Evolutionary conservation across 2,113 vertebrate species (phyloP).

Genomic region (Trematocara marginatum): DNA sequence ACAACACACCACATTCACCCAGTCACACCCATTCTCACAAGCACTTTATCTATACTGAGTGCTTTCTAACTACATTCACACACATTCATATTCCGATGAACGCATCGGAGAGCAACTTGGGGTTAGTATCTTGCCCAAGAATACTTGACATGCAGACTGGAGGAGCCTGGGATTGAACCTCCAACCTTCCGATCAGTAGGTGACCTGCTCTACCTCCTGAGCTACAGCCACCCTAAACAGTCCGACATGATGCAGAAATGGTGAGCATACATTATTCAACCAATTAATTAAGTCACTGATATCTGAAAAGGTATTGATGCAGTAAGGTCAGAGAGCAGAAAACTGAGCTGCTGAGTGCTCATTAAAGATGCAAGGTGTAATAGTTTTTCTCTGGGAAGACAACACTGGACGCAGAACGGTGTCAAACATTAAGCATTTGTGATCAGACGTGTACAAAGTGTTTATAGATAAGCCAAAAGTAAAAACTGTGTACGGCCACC

Average conservation of each 20-base stretch:
- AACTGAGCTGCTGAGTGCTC: background rate
- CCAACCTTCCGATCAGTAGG: too few relatives aligned
- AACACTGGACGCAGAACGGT: background rate
- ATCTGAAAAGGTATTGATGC: background rate
- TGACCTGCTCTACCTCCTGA: too few relatives aligned
- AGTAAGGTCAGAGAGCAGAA: background rate
- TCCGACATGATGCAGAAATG: background rate
- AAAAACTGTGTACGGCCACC: accelerated
- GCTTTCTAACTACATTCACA: too few relatives aligned
- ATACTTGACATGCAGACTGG: too few relatives aligned
- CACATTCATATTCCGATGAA: too few relatives aligned
- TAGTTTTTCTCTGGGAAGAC: background rate
- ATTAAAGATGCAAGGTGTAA: background rate
- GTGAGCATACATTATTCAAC: background rate
- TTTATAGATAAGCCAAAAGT: accelerated
- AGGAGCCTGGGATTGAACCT: too few relatives aligned
- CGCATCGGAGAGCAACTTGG: too few relatives aligned
- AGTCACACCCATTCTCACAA: too few relatives aligned
- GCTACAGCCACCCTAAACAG: too few relatives aligned
- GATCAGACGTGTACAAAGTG: background rate
- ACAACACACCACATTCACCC: too few relatives aligned
- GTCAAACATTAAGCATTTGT: background rate
- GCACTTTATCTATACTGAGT: too few relatives aligned
- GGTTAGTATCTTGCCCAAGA: too few relatives aligned
- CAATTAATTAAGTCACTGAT: background rate